Evolutionary conservation across 2,888 invertebrate genomes (phyloP).

Genomic region (Neoscelio sp.): DNA sequence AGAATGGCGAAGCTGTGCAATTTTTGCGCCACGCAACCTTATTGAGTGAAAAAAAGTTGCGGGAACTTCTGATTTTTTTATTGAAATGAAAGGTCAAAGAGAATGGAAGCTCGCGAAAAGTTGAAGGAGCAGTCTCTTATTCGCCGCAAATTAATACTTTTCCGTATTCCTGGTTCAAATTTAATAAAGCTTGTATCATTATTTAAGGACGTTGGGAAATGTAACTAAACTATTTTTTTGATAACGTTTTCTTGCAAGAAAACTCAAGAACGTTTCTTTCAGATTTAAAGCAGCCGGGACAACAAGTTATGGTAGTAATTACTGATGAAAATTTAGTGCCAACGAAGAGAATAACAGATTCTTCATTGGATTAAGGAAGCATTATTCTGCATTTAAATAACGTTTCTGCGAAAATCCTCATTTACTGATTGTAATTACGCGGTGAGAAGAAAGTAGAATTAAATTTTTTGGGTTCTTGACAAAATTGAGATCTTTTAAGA

Average conservation of each 20-base stretch:
- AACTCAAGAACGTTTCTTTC: conserved; percentile 13
- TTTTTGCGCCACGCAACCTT: background rate
- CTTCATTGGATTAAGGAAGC: conserved; percentile 25
- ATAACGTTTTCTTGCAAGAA: conserved; percentile 12
- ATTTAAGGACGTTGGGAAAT: conserved; percentile 1
- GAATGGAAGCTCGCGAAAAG: background rate
- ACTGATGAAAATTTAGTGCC: conserved; percentile 16
- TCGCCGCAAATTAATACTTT: conserved; percentile 15
- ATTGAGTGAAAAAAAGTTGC: background rate
- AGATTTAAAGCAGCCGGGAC: conserved; percentile 22
- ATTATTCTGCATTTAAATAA: conserved; percentile 35
- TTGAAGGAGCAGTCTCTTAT: no score
- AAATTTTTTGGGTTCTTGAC: conserved; percentile 4
- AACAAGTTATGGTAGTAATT: conserved; percentile 32
- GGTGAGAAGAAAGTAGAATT: conserved; percentile 9
- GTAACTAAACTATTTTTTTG: no score
- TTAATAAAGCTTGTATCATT: conserved; percentile 10
- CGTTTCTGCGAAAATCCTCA: conserved; percentile 1
- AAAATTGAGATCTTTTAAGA: no score
- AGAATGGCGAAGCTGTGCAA: background rate
- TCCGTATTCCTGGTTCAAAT: conserved; percentile 2
- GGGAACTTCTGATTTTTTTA: conserved; percentile 9
- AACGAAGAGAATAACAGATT: conserved; percentile 21
- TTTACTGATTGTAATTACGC: conserved; percentile 15
- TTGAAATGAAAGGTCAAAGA: background rate